Base-by-base conservation (phyloP, 2,888 invertebrate species). In the Aricia artaxerxes region DNA sequence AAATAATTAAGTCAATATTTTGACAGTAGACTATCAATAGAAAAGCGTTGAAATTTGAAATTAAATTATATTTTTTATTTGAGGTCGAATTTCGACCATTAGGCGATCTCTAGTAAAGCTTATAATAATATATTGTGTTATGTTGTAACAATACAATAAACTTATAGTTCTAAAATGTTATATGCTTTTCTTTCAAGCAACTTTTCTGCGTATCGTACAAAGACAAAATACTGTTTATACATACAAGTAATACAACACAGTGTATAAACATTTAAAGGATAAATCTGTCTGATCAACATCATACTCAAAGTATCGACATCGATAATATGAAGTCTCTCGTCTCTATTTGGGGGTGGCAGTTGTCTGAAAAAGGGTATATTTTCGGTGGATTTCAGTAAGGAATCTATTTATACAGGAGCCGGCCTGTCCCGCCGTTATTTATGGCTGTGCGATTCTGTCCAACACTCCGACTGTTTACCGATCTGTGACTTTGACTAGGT, bases 371-470 rank as follows among this genome's bases (percentile, higher is more conserved):
- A 86, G 87, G 88, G 88, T 85, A 86, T 84, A 85, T 86, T 87
- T 86, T 84, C 86, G 84, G 85, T 85, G 83, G 86, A 85, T 86
- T 86, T 87, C 86, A 87, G 90, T 85, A 87, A 89, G 86, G 87
- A 86, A 88, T 86, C 86, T 89, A 88, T 89, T 88, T 88, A 83
- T 84, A 82, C 83, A 82, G 82, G 78, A 77, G 80, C 81, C 80
- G 80, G 80, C 80, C 80, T 83, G 82, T 81, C 79, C 69, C 69
- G 69, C 35, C 38, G 69, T 69, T 69, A 69, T 69, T 69, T 69
- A 69, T 69, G 69, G 35, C 69, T 69, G 69, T 69, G 69, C 35
- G 13, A 81, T 80, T 78, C 77, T 78, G 79, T 78, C 24, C 78
- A 78, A 64, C 38, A 53, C 69, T 76, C 77, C 80, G 78, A 78